A percentile compares a stretch with the other conserved stretches of the same genome.
phyloP scores from a whole-genome alignment of 2,888 invertebrate species.

The Seira sanloemensis region DNA sequence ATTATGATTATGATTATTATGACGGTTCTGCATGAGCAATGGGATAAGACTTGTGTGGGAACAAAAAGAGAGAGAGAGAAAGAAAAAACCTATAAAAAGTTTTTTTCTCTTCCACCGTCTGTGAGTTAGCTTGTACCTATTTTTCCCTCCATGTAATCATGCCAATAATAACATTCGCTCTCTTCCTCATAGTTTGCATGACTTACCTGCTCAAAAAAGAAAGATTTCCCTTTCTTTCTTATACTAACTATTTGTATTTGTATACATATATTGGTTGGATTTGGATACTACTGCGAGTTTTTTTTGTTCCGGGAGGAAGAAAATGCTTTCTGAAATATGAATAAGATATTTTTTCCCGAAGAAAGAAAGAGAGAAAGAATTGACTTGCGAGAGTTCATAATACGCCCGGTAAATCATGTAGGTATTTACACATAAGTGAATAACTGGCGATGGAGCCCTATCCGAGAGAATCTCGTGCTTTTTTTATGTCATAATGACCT shows the following conservation, averaged over 20 bases:
- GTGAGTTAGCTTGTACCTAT: no score
- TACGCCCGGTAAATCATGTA: neutral
- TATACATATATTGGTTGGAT: no score
- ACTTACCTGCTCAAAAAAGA: neutral
- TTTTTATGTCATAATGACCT: conserved; percentile 15
- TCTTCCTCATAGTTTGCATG: neutral
- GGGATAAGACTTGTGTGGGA: neutral
- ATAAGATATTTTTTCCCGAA: neutral
- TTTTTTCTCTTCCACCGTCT: no score
- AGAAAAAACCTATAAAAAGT: no score
- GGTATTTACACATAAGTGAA: no score
- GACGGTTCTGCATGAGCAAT: conserved; percentile 33
- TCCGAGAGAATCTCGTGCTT: neutral
- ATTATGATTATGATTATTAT: conserved; percentile 31
- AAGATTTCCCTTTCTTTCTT: no score
- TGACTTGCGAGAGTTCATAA: no score
- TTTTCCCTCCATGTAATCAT: no score
- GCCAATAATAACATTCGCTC: neutral
- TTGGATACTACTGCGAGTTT: no score
- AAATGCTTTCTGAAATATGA: neutral
- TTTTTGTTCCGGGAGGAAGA: no score
- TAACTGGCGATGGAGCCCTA: no score
- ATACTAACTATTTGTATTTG: no score
- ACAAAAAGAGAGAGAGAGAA: neutral
- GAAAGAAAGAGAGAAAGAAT: neutral